Evolutionary conservation across 2,113 vertebrate genomes (phyloP).

Genomic region (Turdus rufiventris): DNA sequence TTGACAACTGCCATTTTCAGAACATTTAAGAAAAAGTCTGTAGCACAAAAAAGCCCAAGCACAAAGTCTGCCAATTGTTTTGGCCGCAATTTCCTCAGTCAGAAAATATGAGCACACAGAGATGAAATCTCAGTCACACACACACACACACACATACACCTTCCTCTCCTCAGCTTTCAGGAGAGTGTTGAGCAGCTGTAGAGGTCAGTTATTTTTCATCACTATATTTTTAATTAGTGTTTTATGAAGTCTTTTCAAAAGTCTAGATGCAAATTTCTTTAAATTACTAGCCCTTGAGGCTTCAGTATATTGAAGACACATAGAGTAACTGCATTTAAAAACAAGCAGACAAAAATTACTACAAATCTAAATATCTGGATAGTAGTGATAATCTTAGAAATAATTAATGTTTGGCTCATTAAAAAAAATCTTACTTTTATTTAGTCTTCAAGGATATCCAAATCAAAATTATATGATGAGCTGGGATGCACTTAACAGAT

Average conservation of each 20-base stretch:
- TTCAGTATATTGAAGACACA: neutral
- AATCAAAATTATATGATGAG: neutral
- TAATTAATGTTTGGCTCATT: neutral
- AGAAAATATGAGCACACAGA: neutral
- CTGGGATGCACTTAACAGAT: neutral
- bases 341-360: neutral
- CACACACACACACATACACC: fast-evolving
- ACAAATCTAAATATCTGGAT: neutral
- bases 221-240: neutral
- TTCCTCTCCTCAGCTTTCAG: neutral
- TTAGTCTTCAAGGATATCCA: neutral
- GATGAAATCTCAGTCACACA: neutral
- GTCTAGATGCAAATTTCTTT: neutral
- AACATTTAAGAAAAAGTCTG: neutral
- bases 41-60: neutral
- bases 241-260: neutral
- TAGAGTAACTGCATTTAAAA: neutral
- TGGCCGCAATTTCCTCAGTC: neutral
- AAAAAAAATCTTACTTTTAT: neutral
- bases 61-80: neutral
- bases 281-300: neutral
- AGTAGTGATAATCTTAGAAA: neutral
- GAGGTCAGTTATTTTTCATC: neutral
- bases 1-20: neutral
- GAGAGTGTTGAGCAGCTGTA: neutral